Evolutionary conservation across 2,113 vertebrate genomes (phyloP), one percentile per base, ranked within the genome.

Genomic region (Ginglymostoma cirratum): DNA sequence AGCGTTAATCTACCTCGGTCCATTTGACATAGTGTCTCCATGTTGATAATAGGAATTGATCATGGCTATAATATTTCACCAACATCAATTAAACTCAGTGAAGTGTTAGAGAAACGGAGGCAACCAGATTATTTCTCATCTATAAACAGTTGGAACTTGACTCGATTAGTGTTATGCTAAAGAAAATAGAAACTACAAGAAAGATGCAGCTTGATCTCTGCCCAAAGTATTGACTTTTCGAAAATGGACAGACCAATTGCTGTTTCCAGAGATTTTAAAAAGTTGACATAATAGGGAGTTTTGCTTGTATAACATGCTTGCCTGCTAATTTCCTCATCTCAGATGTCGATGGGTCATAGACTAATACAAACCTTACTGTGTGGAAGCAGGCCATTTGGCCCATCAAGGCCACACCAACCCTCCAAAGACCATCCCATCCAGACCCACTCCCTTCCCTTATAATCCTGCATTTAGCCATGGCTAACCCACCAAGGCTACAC

Each of bases 31-130:
- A 24, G 65, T 94, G 66, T 66, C 65, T 87, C 27, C 52, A 65
- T 17, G 87, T 90, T 15, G 0, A 30, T 90, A 34, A 90, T 17
- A 30, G 52, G 87, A 90, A 90, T 90, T 30, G 87, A 90, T 61
- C 87, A 30, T 14, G 14, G 87, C 87, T 90, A n/a, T 65, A 90
- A 90, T 90, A 90, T 65, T 90, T 90, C 87, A 61, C 27, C 89
- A 66, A 17, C 89, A 66, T 92, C 89, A 92, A 92, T 66, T 92
- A n/a, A 65, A 65, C 61, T 38, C 89, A 66, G 30, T 38, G 23
- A 55, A 23, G 52, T 61, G 48, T 61, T 66, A 65, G 89, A 5
- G 55, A 92, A n/a, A 38, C 6, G 5, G 55, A 92, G 66, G n/a
- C 34, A 65, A 38, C 55, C 61, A 66, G 61, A 7, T 65, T 66